A percentile compares a stretch with the other conserved stretches of the same genome.
These are phyloP conservation scores for Amphiduros pacificus DNA, from an alignment of 2,888 invertebrate species.

Conservation along the genomic window DNA sequence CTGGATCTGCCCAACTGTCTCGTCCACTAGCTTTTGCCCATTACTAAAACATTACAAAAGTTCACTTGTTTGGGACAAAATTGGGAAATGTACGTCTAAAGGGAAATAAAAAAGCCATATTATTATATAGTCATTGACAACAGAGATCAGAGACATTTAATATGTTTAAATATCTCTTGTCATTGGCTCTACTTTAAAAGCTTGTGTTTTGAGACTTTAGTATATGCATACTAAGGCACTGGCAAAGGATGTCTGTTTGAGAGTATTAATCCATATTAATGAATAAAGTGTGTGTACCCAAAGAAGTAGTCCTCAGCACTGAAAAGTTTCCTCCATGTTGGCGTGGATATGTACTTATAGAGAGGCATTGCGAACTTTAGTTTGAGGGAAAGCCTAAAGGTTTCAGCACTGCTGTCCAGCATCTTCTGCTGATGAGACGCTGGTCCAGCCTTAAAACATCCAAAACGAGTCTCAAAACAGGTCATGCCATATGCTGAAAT, in stretches of 20 bases:
- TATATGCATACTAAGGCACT: too few relatives aligned
- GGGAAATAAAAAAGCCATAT: too few relatives aligned
- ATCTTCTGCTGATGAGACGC: constrained; percentile 79
- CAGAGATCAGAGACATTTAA: too few relatives aligned
- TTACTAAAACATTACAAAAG: constrained; percentile 41
- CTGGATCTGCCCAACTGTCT: constrained; percentile 53
- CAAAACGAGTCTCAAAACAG: constrained; percentile 82
- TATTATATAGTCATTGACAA: too few relatives aligned
- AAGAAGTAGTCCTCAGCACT: constrained; percentile 65
- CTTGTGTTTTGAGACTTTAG: too few relatives aligned
- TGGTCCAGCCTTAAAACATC: constrained; percentile 72
- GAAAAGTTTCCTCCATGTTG: constrained; percentile 63
- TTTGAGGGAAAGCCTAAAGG: constrained; percentile 63
- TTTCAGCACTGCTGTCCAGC: constrained; percentile 70
- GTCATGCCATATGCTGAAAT: constrained; percentile 80
- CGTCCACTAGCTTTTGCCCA: constrained; percentile 41
- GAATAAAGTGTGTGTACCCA: constrained; percentile 69
- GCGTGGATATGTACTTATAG: constrained; percentile 63
- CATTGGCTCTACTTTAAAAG: too few relatives aligned
- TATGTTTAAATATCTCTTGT: too few relatives aligned
- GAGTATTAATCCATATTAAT: too few relatives aligned
- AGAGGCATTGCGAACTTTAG: constrained; percentile 63
- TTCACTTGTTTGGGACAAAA: too few relatives aligned
- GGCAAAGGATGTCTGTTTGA: too few relatives aligned
- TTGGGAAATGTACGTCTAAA: too few relatives aligned